A percentile compares a stretch with the other conserved stretches of the same genome.
Conservation (phyloP, 2,797 vertebrate genomes). For the Eidolon dupreanum region DNA sequence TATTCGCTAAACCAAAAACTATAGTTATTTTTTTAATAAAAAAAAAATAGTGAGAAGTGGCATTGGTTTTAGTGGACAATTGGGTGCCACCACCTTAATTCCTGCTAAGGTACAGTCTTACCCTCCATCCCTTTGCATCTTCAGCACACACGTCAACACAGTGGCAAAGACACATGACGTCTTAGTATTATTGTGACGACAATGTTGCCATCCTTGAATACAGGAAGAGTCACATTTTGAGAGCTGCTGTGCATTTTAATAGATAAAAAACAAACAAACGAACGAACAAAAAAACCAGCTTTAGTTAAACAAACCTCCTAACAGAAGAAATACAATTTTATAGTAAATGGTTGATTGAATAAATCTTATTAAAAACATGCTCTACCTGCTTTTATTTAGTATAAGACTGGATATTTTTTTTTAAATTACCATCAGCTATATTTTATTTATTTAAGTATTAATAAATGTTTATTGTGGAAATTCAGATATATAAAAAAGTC, state of each 20-base stretch:
- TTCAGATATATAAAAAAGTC: background rate
- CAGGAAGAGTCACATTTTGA: background rate
- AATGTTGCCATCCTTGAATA: background rate
- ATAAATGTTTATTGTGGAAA: background rate
- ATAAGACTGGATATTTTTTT: background rate
- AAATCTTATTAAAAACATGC: background rate
- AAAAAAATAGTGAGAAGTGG: background rate
- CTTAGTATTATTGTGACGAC: background rate
- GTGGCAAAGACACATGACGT: background rate
- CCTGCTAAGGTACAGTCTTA: rapidly evolving
- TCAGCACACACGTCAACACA: rapidly evolving
- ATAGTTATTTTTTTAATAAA: background rate
- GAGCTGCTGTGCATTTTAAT: background rate
- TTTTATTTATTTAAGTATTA: background rate
- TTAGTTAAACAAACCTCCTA: background rate
- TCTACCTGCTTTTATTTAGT: background rate
- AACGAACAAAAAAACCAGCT: background rate
- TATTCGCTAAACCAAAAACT: background rate
- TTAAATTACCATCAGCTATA: background rate
- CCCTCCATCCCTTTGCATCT: rapidly evolving
- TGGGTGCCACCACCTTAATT: rapidly evolving
- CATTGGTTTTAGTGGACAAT: rapidly evolving
- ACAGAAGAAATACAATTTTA: background rate
- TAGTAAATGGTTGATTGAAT: background rate
- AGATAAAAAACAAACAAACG: background rate